Evolutionary conservation across 2,888 invertebrate genomes (phyloP), one percentile per base, ranked within the genome.

Genomic region (Rhogogaster chlorosoma): DNA sequence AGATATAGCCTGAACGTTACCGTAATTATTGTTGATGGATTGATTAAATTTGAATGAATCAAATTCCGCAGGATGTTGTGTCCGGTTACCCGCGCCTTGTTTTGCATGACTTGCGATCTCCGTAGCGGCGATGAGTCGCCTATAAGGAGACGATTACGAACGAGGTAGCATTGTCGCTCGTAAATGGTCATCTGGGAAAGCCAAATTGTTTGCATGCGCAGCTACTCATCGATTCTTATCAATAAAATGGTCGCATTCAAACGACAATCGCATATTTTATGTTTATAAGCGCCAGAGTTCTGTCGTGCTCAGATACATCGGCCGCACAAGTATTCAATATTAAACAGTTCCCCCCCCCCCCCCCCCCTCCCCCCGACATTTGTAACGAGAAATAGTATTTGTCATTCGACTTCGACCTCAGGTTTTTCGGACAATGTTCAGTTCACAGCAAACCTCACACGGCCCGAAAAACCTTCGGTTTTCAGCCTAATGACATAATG

Each of bases 121-220:
- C 36, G 38, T 29, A 18, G 42, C 49, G 18, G 12, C 67, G 29
- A 32, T 67, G 67, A 15, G 22, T 77, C 29, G 49, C 77, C 70
- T 80, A 84, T 85, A 84, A 84, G 84, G 78, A 84, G 80, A 32
- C 67, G 42, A 84, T 84, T 84, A 75, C 61, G 57, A 61, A 38
- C 57, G 57, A 57, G 78, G 64, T 36, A 42, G 85, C 78, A 84
- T 84, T 84, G 85, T 84, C 38, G 45, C 42, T 67, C 75, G 70
- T 84, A 85, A 85, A 78, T 85, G 85, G 85, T 70, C 80, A 84
- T 57, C 84, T 67, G 84, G 85, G 78, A 84, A 84, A 77, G 78
- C 85, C 77, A 42, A 80, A 80, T 80, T 61, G 78, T 80, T 61
- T 80, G 78, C 61, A 80, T 80, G 61, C 57, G 5, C n/a, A 61